Base-by-base conservation (phyloP, 2,888 invertebrate species). In the Leucozona laternaria region DNA sequence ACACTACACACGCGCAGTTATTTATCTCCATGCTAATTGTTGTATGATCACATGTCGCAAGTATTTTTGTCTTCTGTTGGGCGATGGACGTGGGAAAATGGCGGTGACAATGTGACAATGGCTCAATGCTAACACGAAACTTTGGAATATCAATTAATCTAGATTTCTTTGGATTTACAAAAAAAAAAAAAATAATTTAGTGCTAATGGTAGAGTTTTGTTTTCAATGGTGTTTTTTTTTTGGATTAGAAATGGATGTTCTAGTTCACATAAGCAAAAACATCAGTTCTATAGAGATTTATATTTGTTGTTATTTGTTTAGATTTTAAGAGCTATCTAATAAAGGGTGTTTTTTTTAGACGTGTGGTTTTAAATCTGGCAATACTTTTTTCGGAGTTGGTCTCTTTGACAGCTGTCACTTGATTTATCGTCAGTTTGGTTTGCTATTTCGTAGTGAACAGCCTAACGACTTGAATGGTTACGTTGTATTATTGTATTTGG, bases 31-130 rank as follows among this genome's bases (percentile, higher is more conserved):
- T 85, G 81, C 81, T 82, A 86, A 81, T 86, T 76, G 8, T 45
- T 81, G 72, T 71, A 81, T 85, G 85, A 85, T 85, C 85, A 57
- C 85, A 85, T 81, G 77, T 77, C 60, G 22, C 60, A 81, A 72
- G 78, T 73, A 86, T 85, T 64, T 70, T 43, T n/a, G n/a, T 85
- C 34, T 76, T 60, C 37, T 22, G 40, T 40, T 80, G 58, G 48
- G 40, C 70, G 58, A 76, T 60, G 10, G 37, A 85, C 76, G 80
- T 85, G 84, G 81, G 80, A 85, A 85, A 73, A 55, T 62, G 45
- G 37, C 60, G 60, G 37, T 73, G 82, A 82, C 82, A 78, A 82
- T 81, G 37, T 73, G 82, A 82, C 82, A 78, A 82, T 81, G 64
- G 48, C 11, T 77, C 68, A 68, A 28, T 68, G 58, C 58, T 60